Percentiles rank a stretch among this genome's conserved stretches.
phyloP scores from a whole-genome alignment of 2,113 vertebrate genomes.

The Geococcyx californianus region DNA sequence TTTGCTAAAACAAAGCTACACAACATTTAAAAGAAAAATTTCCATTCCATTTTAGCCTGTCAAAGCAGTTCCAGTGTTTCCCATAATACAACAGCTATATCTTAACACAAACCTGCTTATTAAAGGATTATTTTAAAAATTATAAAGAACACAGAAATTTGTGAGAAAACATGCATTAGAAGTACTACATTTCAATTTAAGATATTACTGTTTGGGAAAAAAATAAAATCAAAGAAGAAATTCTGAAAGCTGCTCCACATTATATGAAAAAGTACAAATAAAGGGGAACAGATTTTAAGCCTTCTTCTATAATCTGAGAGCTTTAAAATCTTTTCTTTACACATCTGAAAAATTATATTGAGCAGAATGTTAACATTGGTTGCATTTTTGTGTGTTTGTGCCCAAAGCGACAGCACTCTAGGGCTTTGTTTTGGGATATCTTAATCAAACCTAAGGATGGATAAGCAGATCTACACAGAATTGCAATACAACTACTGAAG shows the following conservation, averaged over 20 bases:
- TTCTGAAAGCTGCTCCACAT: constrained; percentile 36
- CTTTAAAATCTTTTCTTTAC: constrained; percentile 25
- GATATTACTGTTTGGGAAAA: constrained; percentile 34
- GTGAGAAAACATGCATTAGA: background rate
- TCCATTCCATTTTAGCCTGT: constrained; percentile 16
- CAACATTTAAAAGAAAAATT: constrained; percentile 31
- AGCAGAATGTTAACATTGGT: constrained; percentile 49
- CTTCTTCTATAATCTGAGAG: constrained; percentile 23
- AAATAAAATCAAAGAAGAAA: background rate
- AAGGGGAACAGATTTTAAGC: background rate
- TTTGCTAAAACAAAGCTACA: constrained; percentile 51
- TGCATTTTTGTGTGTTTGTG: constrained; percentile 56
- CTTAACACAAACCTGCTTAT: constrained; percentile 39
- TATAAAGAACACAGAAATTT: constrained; percentile 27
- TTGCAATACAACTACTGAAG: constrained; percentile 42
- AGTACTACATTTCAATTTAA: constrained; percentile 35
- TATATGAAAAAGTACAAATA: background rate
- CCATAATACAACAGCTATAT: constrained; percentile 42
- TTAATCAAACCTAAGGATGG: constrained; percentile 64
- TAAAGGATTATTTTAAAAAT: constrained; percentile 53
- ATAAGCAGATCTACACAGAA: constrained; percentile 66
- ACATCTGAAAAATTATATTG: constrained; percentile 35
- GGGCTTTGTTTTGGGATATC: constrained; percentile 73
- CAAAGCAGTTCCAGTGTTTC: constrained; percentile 21
- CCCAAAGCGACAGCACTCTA: constrained; percentile 67